phyloP scores from a whole-genome alignment of 2,888 invertebrate genomes.

The Caenorhabditis auriculariae region DNA sequence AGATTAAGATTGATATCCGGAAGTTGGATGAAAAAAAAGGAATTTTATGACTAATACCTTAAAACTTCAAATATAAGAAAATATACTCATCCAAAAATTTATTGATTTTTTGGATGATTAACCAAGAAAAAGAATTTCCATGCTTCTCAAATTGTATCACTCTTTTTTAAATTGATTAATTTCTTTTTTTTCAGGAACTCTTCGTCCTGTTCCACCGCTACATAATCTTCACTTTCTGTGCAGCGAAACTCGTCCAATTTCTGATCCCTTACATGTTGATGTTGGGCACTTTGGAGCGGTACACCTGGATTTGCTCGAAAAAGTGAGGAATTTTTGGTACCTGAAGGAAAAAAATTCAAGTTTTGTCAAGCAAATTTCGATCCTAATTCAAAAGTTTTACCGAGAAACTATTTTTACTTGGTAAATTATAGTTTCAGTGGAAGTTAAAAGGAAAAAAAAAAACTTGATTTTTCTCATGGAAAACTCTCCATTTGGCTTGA shows the following conservation, averaged over 20 bases:
- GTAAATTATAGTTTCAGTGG: too few relatives aligned
- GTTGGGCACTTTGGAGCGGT: conserved; percentile 48
- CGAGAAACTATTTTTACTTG: too few relatives aligned
- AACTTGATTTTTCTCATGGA: too few relatives aligned
- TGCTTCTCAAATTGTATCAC: background rate
- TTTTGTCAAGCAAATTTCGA: background rate
- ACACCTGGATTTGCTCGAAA: conserved; percentile 48
- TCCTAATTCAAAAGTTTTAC: background rate
- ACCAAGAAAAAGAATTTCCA: background rate
- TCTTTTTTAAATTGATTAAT: too few relatives aligned
- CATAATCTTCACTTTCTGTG: conserved; percentile 35
- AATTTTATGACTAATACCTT: too few relatives aligned
- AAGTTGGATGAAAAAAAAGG: too few relatives aligned
- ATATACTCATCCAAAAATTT: too few relatives aligned
- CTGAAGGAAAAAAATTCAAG: conserved; percentile 5
- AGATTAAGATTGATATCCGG: too few relatives aligned
- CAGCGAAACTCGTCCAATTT: conserved; percentile 46
- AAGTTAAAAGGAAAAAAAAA: too few relatives aligned
- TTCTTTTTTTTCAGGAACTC: conserved; percentile 45
- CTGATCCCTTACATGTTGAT: conserved; percentile 51
- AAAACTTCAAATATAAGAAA: too few relatives aligned
- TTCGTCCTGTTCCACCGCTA: conserved; percentile 50
- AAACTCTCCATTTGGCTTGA: too few relatives aligned
- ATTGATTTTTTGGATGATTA: background rate
- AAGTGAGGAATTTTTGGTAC: conserved; percentile 25